A percentile compares a stretch with the other conserved stretches of the same genome.
Evolutionary conservation across 2,888 invertebrate genomes (phyloP).

Genomic region (Eulithis testata): DNA sequence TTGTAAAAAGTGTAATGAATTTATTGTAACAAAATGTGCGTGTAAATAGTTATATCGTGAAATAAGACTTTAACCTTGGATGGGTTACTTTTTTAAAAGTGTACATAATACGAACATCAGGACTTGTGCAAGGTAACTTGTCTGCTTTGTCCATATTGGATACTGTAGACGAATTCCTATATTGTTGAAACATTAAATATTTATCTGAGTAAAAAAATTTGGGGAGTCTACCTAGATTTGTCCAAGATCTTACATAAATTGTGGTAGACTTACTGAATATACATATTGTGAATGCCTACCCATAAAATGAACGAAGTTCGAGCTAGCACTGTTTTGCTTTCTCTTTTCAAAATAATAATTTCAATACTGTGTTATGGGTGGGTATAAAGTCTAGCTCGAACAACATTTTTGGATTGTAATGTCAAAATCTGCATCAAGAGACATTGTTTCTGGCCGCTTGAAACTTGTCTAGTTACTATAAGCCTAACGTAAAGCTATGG

Average conservation of each 20-base stretch:
- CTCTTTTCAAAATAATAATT: constrained; percentile 44
- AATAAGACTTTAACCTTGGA: constrained; percentile 78
- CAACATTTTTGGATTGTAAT: constrained; percentile 48
- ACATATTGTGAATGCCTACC: constrained; percentile 63
- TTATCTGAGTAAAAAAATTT: constrained; percentile 75
- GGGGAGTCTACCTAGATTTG: constrained; percentile 81
- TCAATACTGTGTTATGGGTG: constrained; percentile 63
- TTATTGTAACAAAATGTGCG: constrained; percentile 83
- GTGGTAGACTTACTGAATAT: constrained; percentile 75
- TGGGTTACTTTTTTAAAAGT: constrained; percentile 81
- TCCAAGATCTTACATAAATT: constrained; percentile 79
- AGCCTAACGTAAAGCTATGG: constrained; percentile 61
- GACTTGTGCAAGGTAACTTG: constrained; percentile 70
- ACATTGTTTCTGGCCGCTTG: constrained; percentile 76
- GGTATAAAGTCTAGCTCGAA: constrained; percentile 75
- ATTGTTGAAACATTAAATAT: constrained; percentile 83
- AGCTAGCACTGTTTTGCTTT: constrained; percentile 76
- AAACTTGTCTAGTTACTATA: constrained; percentile 62
- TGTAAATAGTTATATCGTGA: constrained; percentile 83
- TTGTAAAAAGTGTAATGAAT: constrained; percentile 85
- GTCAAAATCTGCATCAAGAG: constrained; percentile 59
- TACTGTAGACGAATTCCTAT: constrained; percentile 75
- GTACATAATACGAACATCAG: constrained; percentile 80
- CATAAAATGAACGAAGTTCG: constrained; percentile 58
- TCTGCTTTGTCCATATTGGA: constrained; percentile 81